Evolutionary conservation across 2,888 invertebrate genomes (phyloP).

Genomic region (Eilema depressum): DNA sequence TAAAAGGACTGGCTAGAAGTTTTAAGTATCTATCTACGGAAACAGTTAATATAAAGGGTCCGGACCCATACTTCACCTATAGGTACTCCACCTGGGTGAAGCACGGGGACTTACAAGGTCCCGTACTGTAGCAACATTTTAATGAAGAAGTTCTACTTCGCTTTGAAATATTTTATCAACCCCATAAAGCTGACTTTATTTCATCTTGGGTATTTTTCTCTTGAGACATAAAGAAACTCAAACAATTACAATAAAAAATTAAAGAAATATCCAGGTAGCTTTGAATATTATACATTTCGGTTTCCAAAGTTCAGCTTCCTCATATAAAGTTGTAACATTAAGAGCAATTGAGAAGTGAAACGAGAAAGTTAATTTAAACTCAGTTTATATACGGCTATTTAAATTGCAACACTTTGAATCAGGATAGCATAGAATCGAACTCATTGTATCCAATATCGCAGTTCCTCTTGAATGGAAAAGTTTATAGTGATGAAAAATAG

Average conservation of each 20-base stretch:
- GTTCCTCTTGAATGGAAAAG: conserved; percentile 25
- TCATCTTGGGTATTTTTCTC: neutral
- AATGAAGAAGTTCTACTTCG: neutral
- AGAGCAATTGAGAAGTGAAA: conserved; percentile 38
- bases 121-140: neutral
- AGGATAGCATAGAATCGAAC: conserved; percentile 26
- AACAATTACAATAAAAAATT: conserved; percentile 29
- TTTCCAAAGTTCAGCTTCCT: conserved; percentile 36
- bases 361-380: conserved; percentile 63
- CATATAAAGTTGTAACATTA: conserved; percentile 52
- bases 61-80: too few relatives aligned
- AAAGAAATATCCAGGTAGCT: conserved; percentile 28
- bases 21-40: neutral
- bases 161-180: conserved; percentile 2
- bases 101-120: too few relatives aligned
- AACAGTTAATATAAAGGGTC: neutral
- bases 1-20: neutral
- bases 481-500: conserved; percentile 16
- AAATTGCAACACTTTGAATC: conserved; percentile 41
- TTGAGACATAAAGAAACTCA: neutral
- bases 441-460: conserved; percentile 32
- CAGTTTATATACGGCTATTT: conserved; percentile 48
- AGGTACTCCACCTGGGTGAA: too few relatives aligned
- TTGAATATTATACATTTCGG: conserved; percentile 30
- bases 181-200: neutral